Evolutionary conservation across 2,797 vertebrate species (phyloP).

Genomic region (Helicolenus hilgendorfi): DNA sequence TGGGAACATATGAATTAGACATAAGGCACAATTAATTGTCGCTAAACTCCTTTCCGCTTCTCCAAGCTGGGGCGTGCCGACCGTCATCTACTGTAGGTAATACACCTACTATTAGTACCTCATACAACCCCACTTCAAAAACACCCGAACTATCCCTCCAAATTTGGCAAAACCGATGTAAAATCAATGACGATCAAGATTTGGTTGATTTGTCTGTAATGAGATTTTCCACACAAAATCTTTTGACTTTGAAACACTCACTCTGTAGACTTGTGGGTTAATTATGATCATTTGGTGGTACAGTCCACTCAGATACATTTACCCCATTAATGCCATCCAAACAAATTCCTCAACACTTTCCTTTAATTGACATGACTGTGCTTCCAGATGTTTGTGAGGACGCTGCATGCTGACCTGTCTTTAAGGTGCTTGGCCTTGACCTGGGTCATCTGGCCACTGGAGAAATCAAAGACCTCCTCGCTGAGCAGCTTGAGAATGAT

Average conservation of each 20-base stretch:
- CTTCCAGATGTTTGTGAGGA: constrained; percentile 76
- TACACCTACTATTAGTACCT: no score
- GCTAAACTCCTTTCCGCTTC: rapidly evolving
- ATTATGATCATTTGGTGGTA: background rate
- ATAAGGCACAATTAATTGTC: no score
- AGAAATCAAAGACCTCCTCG: constrained; percentile 99
- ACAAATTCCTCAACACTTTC: background rate
- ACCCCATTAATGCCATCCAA: background rate
- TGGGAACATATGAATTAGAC: no score
- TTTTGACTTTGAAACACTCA: background rate
- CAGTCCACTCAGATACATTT: no score
- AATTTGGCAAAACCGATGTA: background rate
- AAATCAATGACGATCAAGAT: no score
- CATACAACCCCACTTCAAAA: no score
- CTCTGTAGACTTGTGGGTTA: background rate
- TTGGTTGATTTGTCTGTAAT: background rate
- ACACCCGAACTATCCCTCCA: rapidly evolving
- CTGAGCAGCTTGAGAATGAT: constrained; percentile 98
- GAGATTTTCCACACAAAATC: background rate
- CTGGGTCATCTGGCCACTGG: constrained; percentile 99
- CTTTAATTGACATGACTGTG: constrained; percentile 73
- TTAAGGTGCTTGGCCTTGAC: constrained; percentile 99
- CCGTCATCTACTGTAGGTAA: no score
- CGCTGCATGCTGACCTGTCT: constrained; percentile 92
- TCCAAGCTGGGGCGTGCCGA: rapidly evolving